Conservation (phyloP, 2,797 vertebrate species). For the Cephalopachus bancanus region DNA sequence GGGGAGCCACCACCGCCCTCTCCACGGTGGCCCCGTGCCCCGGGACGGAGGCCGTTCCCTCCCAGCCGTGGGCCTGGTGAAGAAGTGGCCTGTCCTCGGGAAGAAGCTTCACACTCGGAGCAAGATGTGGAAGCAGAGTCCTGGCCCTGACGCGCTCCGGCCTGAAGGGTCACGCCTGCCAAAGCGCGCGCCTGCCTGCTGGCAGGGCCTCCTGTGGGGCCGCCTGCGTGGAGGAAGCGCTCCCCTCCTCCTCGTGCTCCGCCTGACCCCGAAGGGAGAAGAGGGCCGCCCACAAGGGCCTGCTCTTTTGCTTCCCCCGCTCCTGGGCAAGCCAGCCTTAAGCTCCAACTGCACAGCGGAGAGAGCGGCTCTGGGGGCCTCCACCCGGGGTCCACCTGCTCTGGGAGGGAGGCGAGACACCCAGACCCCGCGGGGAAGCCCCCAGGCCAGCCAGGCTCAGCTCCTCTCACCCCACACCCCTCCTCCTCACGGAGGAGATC, state of each 20-base stretch:
- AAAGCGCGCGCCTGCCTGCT: no score
- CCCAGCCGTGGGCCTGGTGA: background rate
- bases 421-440: no score
- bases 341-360: background rate
- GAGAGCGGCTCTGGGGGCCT: background rate
- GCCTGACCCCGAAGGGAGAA: conserved; percentile 47
- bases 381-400: background rate
- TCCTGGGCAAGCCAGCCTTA: background rate
- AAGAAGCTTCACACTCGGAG: background rate
- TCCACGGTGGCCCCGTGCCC: no score
- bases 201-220: no score
- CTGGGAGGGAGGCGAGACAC: background rate
- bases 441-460: no score
- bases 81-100: background rate
- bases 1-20: no score
- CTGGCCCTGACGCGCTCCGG: background rate
- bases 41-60: accelerated
- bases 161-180: accelerated
- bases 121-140: background rate
- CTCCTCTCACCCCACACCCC: no score
- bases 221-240: background rate
- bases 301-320: background rate
- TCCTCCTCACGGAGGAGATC: background rate
- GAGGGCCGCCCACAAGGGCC: background rate
- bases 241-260: background rate